Evolutionary conservation across 2,113 vertebrate species (phyloP), one percentile per base, ranked within the genome.

Genomic region (Sinocyclocheilus anshuiensis): DNA sequence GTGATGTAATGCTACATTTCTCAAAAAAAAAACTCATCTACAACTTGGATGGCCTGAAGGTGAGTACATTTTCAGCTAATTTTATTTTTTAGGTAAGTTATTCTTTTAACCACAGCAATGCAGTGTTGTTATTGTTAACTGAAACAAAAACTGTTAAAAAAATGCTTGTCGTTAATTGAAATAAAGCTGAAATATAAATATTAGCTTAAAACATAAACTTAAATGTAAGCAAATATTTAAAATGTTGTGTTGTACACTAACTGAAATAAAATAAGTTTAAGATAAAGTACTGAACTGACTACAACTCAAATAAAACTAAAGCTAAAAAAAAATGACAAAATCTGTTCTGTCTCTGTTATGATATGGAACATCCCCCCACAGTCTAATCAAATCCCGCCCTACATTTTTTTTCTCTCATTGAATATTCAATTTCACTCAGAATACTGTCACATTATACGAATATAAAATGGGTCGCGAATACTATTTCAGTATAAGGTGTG

Each of bases 401-500:
- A 20, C 7, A 29, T 48, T 24, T 15, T 45, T 45, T 45, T 45
- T 26, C 6, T 4, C 22, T 76, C 72, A 76, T 76, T 76, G 20
- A n/a, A 76, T 76, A 76, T 48, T 18, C 45, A 18, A 45, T 16
- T 77, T 48, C n/a, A 9, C n/a, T 33, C 9, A 18, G 45, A 55
- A 77, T 20, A 18, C 26, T 1, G 7, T 55, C 48, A 53, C 9
- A 77, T 55, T 33, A 42, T 9, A 4, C 4, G 0, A 15, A 11
- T 55, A 6, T 33, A 33, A 77, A 20, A 12, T 55, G 26, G 76
- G 4, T 77, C 0, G 4, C 0, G 2, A 29, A 36, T 26, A 29
- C 59, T n/a, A 33, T 55, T 86, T 55, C 55, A 50, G 39, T 4
- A n/a, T 86, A 57, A 83, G 22, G 26, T 77, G 39, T 86, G 50